Evolutionary conservation across 2,797 vertebrate species (phyloP).

Genomic region (Apogon talboti): DNA sequence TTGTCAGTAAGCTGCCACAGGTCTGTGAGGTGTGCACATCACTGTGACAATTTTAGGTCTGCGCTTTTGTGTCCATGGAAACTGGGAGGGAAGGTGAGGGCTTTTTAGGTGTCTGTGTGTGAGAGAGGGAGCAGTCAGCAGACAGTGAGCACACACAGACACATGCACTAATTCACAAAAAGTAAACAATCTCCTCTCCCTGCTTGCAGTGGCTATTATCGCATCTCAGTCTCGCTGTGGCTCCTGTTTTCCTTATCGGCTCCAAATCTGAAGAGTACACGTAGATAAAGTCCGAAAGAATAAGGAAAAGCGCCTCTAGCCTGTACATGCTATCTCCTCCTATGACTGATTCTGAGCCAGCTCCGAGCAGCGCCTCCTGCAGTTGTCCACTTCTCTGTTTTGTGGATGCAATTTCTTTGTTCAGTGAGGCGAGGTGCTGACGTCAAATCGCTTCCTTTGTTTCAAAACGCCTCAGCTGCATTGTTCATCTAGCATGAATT

Average conservation of each 20-base stretch:
- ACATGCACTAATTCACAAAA: slow-evolving; percentile 49
- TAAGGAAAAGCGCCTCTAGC: slow-evolving; percentile 17
- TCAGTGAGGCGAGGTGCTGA: slow-evolving; percentile 67
- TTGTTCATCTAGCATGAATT: slow-evolving; percentile 60
- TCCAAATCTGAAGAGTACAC: slow-evolving; percentile 29
- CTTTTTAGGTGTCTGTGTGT: slow-evolving; percentile 55
- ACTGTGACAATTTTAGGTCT: slow-evolving; percentile 68
- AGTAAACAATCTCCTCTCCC: slow-evolving; percentile 27
- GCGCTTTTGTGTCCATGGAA: slow-evolving; percentile 84
- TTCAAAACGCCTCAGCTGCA: slow-evolving; percentile 65
- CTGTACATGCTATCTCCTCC: slow-evolving; percentile 18
- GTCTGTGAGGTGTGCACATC: slow-evolving; percentile 64
- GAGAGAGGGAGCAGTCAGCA: slow-evolving; percentile 40
- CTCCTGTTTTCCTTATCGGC: slow-evolving; percentile 50
- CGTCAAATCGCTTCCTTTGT: slow-evolving; percentile 77
- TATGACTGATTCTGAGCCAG: slow-evolving; percentile 21
- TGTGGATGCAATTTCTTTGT: slow-evolving; percentile 74
- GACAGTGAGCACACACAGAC: slow-evolving; percentile 40
- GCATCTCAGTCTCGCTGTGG: slow-evolving; percentile 39
- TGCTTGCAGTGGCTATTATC: slow-evolving; percentile 38
- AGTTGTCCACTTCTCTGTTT: slow-evolving; percentile 63
- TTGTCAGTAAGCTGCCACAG: slow-evolving; percentile 57
- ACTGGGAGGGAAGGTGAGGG: slow-evolving; percentile 76
- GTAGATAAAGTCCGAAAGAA: slow-evolving; percentile 26
- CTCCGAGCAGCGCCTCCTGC: slow-evolving; percentile 42